Percentiles rank a stretch among this genome's conserved stretches.
phyloP scores from a whole-genome alignment of 64 coral and sea anemone species.

The Dendronephthya gigantea region DNA sequence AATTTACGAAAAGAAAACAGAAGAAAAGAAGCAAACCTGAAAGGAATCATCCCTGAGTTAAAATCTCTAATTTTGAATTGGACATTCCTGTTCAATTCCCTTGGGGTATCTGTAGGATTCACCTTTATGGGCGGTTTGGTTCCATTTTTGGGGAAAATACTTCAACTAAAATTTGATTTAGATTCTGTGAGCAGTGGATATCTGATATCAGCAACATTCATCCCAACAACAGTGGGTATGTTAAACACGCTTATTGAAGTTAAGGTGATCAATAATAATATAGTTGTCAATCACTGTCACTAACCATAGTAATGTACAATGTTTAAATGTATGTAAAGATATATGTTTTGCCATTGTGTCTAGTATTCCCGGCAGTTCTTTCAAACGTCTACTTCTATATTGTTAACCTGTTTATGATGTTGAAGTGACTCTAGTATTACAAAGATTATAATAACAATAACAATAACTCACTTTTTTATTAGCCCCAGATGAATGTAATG shows the following conservation, averaged over 20 bases:
- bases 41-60: neutral
- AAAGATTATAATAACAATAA: too few species aligned
- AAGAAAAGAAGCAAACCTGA: neutral
- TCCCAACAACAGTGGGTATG: neutral
- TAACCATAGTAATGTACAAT: too few species aligned
- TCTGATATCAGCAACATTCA: neutral
- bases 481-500: too few species aligned
- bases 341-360: too few species aligned
- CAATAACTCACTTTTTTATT: too few species aligned
- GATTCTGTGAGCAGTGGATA: neutral
- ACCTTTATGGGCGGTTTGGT: neutral
- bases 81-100: conserved; percentile 7
- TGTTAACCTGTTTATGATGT: too few species aligned
- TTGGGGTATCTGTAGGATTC: neutral
- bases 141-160: neutral
- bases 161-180: conserved; percentile 15
- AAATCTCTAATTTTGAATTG: conserved; percentile 6
- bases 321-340: too few species aligned
- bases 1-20: neutral
- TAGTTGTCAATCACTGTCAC: too few species aligned
- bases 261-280: too few species aligned
- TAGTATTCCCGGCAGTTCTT: too few species aligned
- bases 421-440: too few species aligned
- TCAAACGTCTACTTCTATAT: too few species aligned
- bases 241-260: neutral